A percentile compares a stretch with the other conserved stretches of the same genome.
Evolutionary conservation across 2,797 vertebrate species (phyloP).

Genomic region (Capromys pilorides): DNA sequence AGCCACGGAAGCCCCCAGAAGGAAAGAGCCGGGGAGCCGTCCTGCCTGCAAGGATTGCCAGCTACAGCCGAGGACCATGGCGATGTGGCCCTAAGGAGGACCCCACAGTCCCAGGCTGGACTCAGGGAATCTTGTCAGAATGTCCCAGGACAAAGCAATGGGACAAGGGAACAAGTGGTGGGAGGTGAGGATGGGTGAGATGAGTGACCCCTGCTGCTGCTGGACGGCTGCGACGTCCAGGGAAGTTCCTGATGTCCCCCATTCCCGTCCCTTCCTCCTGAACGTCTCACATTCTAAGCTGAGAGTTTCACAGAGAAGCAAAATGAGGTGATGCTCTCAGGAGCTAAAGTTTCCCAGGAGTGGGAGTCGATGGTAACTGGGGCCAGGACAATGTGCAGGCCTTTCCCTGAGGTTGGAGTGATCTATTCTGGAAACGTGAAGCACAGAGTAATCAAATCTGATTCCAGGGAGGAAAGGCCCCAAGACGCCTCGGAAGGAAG

Average conservation of each 20-base stretch:
- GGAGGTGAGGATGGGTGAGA: neutral
- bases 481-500: neutral
- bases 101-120: neutral
- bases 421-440: slow-evolving; percentile 1
- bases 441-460: neutral
- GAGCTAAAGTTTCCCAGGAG: neutral
- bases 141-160: neutral
- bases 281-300: neutral
- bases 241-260: neutral
- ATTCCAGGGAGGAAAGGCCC: slow-evolving; percentile 12
- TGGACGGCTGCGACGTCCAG: neutral
- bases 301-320: neutral
- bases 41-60: too few relatives aligned
- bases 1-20: neutral
- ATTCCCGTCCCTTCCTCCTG: neutral
- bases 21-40: neutral
- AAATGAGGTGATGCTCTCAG: neutral
- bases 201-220: neutral
- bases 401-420: neutral
- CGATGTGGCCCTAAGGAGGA: neutral
- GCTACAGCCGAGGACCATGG: neutral
- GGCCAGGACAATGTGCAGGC: neutral
- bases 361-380: neutral
- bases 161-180: neutral
- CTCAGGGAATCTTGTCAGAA: neutral